A percentile compares a stretch with the other conserved stretches of the same genome.
Evolutionary conservation across 2,797 vertebrate species (phyloP).

Genomic region (Jordanella pulchra): DNA sequence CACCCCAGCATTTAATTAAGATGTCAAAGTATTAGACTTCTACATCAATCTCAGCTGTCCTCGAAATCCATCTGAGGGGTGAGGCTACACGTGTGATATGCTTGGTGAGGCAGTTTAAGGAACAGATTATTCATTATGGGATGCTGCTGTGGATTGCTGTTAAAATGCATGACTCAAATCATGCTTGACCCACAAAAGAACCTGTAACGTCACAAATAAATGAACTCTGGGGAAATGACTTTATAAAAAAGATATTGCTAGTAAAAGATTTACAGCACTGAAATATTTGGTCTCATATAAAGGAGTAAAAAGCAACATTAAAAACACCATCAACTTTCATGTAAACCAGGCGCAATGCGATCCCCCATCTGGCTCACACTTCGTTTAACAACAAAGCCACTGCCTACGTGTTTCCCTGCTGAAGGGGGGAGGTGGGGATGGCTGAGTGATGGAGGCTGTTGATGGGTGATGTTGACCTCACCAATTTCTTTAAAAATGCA

Average conservation of each 20-base stretch:
- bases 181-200: neutral
- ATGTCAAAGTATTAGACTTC: constrained; percentile 40
- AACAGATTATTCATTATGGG: constrained; percentile 26
- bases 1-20: constrained; percentile 44
- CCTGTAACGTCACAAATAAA: neutral
- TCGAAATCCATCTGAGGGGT: constrained; percentile 26
- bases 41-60: constrained; percentile 58
- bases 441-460: constrained; percentile 67
- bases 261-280: neutral
- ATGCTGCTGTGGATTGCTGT: constrained; percentile 1
- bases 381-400: constrained; percentile 79
- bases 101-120: constrained; percentile 33
- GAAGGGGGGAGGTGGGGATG: constrained; percentile 66
- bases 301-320: constrained; percentile 1
- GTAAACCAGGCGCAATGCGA: constrained; percentile 60
- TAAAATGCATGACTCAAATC: constrained; percentile 6
- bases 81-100: constrained; percentile 36
- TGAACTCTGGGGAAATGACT: neutral
- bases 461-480: constrained; percentile 71
- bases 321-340: constrained; percentile 59
- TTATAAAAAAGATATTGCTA: too few species aligned
- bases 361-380: constrained; percentile 63
- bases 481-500: constrained; percentile 53
- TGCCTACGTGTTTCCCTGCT: constrained; percentile 63
- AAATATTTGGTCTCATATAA: neutral